These are phyloP conservation scores for Peromyscus attwateri DNA, from an alignment of 2,797 vertebrate species.

Conservation along the genomic window DNA sequence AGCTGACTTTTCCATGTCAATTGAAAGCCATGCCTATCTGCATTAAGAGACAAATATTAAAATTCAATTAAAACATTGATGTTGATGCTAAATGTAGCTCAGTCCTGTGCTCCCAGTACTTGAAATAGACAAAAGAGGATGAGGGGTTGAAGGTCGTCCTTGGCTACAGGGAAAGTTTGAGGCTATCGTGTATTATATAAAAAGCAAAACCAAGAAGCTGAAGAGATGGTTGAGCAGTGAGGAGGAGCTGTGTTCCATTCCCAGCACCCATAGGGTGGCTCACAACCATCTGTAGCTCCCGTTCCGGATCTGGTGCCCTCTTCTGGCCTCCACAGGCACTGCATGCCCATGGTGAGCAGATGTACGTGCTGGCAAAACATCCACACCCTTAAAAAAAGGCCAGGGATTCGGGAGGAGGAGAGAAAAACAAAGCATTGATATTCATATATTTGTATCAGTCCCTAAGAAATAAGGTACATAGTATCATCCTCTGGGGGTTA, in stretches of 20 bases:
- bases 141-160: neutral
- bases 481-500: neutral
- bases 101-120: neutral
- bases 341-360: neutral
- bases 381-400: neutral
- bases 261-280: neutral
- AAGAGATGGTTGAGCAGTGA: neutral
- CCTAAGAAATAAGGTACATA: neutral
- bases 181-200: neutral
- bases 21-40: neutral
- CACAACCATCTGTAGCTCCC: neutral
- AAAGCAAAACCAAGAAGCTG: neutral
- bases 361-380: neutral
- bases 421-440: neutral
- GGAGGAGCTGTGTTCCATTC: neutral
- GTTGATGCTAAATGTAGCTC: neutral
- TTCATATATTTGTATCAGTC: neutral
- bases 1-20: neutral
- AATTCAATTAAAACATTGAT: neutral
- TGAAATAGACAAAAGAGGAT: neutral
- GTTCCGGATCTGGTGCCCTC: neutral
- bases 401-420: too few relatives aligned
- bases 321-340: neutral
- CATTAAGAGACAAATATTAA: slow-evolving; percentile 45
- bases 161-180: neutral